phyloP scores from a whole-genome alignment of 2,113 vertebrate species.

The Petromus typicus region DNA sequence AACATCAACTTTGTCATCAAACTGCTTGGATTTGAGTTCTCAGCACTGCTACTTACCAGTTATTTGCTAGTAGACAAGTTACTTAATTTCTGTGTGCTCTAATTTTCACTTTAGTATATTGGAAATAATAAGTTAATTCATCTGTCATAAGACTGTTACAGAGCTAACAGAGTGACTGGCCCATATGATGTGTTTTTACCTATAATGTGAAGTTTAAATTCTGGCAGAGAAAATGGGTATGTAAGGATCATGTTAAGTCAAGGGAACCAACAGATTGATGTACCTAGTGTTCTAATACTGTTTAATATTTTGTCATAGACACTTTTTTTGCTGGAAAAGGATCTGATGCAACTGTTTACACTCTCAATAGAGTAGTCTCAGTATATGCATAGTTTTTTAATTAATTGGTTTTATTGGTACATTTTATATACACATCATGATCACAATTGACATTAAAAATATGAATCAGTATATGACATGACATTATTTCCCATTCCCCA shows the following conservation, averaged over 20 bases:
- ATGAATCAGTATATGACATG: no score
- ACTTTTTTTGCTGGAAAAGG: neutral
- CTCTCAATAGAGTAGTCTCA: neutral
- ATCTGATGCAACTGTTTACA: conserved; percentile 14
- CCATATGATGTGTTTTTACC: conserved; percentile 3
- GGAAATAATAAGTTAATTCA: neutral
- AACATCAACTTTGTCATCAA: neutral
- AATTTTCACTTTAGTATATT: conserved; percentile 17
- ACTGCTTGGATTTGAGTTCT: neutral
- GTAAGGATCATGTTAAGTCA: neutral
- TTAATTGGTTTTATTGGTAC: no score
- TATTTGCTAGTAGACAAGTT: neutral
- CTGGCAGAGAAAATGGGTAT: neutral
- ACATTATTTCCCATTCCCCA: no score
- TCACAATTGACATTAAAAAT: no score
- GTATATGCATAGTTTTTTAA: conserved; percentile 1
- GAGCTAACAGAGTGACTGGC: neutral
- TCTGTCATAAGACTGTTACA: neutral
- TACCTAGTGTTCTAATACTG: neutral
- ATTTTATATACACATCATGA: no score
- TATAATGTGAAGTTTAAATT: conserved; percentile 38
- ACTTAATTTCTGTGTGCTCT: neutral
- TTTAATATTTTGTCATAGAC: conserved; percentile 34
- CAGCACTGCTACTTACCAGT: neutral
- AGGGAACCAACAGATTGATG: neutral